phyloP scores from a whole-genome alignment of 2,797 vertebrate species.

The Tokudaia tokunoshimensis region DNA sequence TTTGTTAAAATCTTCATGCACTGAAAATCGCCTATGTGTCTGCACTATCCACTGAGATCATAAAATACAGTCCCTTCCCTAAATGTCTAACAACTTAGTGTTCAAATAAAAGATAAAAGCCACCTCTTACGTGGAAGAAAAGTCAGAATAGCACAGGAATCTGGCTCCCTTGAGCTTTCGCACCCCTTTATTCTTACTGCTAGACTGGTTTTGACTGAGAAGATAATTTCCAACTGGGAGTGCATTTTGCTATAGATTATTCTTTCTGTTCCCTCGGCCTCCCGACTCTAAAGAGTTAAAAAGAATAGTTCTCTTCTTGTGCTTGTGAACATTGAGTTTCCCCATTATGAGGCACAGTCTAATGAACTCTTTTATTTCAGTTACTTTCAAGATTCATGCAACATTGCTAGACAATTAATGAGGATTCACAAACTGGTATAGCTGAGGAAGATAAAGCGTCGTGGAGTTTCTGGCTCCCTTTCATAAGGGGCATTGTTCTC shows the following conservation, averaged over 20 bases:
- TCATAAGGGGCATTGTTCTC: conserved; percentile 70
- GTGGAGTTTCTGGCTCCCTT: conserved; percentile 52
- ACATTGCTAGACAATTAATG: conserved; percentile 69
- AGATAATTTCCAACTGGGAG: background rate
- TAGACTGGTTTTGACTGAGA: background rate
- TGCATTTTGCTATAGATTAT: background rate
- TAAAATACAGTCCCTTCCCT: background rate
- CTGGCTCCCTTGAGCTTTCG: background rate
- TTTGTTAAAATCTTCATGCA: conserved; percentile 24
- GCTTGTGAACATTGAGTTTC: conserved; percentile 56
- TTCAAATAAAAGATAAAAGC: conserved; percentile 42
- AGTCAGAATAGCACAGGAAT: background rate
- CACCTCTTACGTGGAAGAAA: background rate
- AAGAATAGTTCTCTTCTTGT: conserved; percentile 39
- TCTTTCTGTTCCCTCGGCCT: conserved; percentile 54
- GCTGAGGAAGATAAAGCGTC: conserved; percentile 52
- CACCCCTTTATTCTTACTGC: background rate
- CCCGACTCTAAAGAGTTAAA: conserved; percentile 27
- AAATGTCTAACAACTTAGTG: background rate
- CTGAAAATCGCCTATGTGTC: background rate
- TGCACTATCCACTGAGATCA: background rate
- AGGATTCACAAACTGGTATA: conserved; percentile 52
- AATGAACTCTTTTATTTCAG: conserved; percentile 65
- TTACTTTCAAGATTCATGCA: conserved; percentile 64
- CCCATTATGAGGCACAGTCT: conserved; percentile 32